phyloP scores from a whole-genome alignment of 1,140 invertebrate genomes.

The Rhizoglyphus robini region DNA sequence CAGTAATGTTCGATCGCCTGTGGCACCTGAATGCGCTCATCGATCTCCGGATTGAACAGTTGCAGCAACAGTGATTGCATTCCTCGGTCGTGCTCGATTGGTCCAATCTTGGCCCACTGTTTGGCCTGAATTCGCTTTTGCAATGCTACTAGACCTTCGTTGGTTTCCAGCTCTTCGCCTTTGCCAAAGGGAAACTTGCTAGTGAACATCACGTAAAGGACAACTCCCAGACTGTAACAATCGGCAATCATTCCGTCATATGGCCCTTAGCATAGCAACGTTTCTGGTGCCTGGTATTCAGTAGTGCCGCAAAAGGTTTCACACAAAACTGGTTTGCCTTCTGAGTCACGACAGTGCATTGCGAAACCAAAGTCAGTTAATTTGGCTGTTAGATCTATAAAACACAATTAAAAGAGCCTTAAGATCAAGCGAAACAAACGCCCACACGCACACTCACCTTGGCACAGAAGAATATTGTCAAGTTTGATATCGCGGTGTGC shows the following conservation, averaged over 20 bases:
- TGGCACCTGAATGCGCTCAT: not conserved
- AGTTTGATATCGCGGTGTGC: constrained; percentile 10
- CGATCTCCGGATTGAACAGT: constrained; percentile 5
- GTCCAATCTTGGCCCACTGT: not conserved
- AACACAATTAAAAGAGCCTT: not conserved
- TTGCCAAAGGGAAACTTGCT: constrained; percentile 1
- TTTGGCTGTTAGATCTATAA: constrained; percentile 8
- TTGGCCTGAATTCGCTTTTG: not conserved
- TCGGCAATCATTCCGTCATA: constrained; percentile 3
- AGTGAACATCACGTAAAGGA: not conserved
- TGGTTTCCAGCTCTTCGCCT: not conserved
- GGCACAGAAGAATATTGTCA: constrained; percentile 21
- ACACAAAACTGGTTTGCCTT: constrained; percentile 1
- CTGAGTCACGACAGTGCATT: not conserved
- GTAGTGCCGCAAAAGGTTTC: constrained; percentile 4
- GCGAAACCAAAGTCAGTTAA: constrained; percentile 22
- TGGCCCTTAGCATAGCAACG: not conserved
- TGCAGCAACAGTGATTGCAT: not conserved
- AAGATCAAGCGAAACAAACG: too few species aligned
- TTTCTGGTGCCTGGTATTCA: constrained; percentile 17
- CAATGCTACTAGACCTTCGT: not conserved
- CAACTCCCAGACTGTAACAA: not conserved
- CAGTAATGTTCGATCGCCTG: constrained; percentile 1
- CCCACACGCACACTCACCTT: not conserved
- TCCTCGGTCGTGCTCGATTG: not conserved